Evolutionary conservation across 1,140 invertebrate genomes (phyloP).

Genomic region (Aphelinus atriplicis): DNA sequence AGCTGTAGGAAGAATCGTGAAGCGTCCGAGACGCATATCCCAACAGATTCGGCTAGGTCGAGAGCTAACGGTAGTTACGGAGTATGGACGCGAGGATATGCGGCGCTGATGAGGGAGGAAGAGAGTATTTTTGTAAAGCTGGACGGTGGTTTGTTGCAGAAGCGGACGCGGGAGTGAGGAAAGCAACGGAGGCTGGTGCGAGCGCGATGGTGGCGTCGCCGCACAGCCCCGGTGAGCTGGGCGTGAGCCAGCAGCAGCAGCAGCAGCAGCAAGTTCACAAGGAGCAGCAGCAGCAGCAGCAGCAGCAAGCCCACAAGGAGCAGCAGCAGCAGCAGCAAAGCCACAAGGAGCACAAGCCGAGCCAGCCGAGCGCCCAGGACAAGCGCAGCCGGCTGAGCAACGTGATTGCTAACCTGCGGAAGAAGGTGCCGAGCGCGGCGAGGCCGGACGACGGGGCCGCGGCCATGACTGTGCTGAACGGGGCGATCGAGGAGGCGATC

Average conservation of each 20-base stretch:
- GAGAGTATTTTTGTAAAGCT: not conserved
- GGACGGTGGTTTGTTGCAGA: slow-evolving; percentile 47
- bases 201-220: slow-evolving; percentile 62
- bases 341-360: slow-evolving; percentile 12
- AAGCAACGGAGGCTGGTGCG: slow-evolving; percentile 47
- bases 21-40: too few relatives aligned
- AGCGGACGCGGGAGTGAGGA: slow-evolving; percentile 56
- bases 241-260: slow-evolving; percentile 50
- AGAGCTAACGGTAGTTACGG: too few relatives aligned
- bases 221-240: slow-evolving; percentile 57
- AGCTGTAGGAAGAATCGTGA: too few relatives aligned
- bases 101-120: not conserved
- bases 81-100: too few relatives aligned
- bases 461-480: slow-evolving; percentile 60
- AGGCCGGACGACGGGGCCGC: too few relatives aligned
- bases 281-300: slow-evolving; percentile 45
- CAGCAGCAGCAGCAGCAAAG: slow-evolving; percentile 33
- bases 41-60: too few relatives aligned
- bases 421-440: slow-evolving; percentile 55
- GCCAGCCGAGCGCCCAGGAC: slow-evolving; percentile 53
- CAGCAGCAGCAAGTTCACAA: slow-evolving; percentile 38
- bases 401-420: slow-evolving; percentile 62
- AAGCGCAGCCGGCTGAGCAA: slow-evolving; percentile 62
- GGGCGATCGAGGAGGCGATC: slow-evolving; percentile 58
- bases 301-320: slow-evolving; percentile 37